These are phyloP conservation scores for Psephotus haematonotus DNA, from an alignment of 2,113 vertebrate species.

Conservation along the genomic window DNA sequence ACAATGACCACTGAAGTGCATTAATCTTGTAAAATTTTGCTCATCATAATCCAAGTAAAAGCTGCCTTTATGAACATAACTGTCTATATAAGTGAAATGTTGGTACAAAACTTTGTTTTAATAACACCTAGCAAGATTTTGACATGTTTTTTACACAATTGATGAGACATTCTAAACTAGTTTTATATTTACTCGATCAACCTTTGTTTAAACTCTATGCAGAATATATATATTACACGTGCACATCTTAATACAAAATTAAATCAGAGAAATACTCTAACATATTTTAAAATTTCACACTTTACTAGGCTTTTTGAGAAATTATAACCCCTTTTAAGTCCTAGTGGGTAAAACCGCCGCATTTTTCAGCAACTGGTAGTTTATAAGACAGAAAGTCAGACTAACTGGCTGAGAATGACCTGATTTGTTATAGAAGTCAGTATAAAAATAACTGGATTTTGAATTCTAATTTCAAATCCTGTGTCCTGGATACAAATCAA, in stretches of 20 bases:
- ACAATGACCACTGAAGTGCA: background rate
- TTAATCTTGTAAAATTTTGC: background rate
- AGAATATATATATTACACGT: conserved; percentile 13
- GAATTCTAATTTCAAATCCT: background rate
- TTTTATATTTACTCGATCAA: conserved; percentile 44
- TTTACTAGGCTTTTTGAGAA: background rate
- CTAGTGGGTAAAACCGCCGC: background rate
- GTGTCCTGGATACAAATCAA: background rate
- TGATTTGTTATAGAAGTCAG: background rate
- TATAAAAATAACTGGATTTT: background rate
- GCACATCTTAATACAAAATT: conserved; percentile 6
- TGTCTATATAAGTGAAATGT: background rate
- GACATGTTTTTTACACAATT: background rate
- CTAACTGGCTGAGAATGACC: background rate
- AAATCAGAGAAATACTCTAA: background rate
- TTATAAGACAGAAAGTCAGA: background rate
- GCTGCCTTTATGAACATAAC: background rate
- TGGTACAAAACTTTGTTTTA: background rate
- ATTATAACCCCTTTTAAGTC: background rate
- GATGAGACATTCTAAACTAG: conserved; percentile 24
- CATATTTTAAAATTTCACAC: conserved; percentile 18
- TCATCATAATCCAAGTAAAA: background rate
- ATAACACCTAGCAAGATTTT: background rate
- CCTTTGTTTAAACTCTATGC: conserved; percentile 28
- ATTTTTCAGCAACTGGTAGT: background rate